Evolutionary conservation across 2,113 vertebrate species (phyloP).

Genomic region (Trematocara marginatum): DNA sequence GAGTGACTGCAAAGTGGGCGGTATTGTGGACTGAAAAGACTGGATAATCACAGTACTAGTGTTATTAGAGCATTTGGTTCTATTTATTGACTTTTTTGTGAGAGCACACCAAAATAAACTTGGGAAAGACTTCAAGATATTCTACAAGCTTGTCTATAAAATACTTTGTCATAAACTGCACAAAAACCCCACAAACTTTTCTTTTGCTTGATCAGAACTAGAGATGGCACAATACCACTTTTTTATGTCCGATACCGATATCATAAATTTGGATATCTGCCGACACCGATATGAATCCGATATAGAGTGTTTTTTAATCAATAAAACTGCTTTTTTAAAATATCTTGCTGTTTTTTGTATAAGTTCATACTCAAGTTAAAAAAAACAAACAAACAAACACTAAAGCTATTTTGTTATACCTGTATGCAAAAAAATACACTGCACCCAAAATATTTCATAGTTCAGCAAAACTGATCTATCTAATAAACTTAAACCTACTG

Average conservation of each 20-base stretch:
- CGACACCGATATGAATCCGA: neutral
- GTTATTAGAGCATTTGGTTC: neutral
- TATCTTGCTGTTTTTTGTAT: neutral
- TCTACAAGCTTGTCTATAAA: neutral
- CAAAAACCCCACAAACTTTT: neutral
- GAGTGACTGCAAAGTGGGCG: neutral
- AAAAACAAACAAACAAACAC: rapidly evolving
- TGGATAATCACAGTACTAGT: neutral
- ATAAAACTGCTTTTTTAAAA: neutral
- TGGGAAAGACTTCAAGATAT: neutral
- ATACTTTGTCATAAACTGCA: neutral
- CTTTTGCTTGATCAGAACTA: neutral
- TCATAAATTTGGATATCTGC: too few species aligned
- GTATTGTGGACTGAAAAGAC: neutral
- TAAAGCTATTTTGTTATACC: neutral
- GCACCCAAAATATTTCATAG: neutral
- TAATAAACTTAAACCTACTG: neutral
- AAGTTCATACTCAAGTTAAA: neutral
- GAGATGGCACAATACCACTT: neutral
- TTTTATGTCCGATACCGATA: neutral
- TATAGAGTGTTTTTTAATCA: neutral
- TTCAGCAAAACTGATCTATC: neutral
- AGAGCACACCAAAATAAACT: neutral
- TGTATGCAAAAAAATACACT: neutral
- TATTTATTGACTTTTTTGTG: neutral